These are phyloP conservation scores for Ammodytes dubius DNA, from an alignment of 2,113 vertebrate species.

Conservation along the genomic window DNA sequence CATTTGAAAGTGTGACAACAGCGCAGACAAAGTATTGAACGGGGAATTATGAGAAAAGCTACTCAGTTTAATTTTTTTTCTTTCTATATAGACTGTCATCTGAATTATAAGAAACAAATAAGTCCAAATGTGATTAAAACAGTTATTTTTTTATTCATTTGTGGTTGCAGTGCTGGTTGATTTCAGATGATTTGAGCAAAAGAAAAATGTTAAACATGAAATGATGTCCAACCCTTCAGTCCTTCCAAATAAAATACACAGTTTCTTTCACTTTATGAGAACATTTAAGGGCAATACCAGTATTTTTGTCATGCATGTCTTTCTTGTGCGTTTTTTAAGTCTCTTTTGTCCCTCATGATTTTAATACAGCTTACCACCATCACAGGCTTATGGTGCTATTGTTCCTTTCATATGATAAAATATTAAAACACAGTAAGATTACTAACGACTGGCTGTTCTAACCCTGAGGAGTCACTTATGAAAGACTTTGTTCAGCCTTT, in stretches of 20 bases:
- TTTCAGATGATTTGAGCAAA: constrained; percentile 47
- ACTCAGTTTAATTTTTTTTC: constrained; percentile 3
- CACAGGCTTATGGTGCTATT: background rate
- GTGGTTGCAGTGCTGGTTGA: constrained; percentile 55
- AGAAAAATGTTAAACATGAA: constrained; percentile 42
- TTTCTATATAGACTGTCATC: background rate
- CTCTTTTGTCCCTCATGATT: background rate
- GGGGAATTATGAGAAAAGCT: background rate
- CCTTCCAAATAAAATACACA: constrained; percentile 2
- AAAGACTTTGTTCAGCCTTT: constrained; percentile 10
- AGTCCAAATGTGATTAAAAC: constrained; percentile 45
- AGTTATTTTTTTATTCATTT: constrained; percentile 61
- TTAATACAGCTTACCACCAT: constrained; percentile 7
- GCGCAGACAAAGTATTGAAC: background rate
- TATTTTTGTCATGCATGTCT: constrained; percentile 22
- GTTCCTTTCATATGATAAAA: constrained; percentile 20
- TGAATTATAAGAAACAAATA: constrained; percentile 37
- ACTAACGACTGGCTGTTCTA: constrained; percentile 9
- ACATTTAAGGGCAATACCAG: constrained; percentile 54
- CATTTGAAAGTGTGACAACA: background rate
- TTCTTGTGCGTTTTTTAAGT: constrained; percentile 39
- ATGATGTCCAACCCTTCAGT: constrained; percentile 44
- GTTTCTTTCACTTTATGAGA: constrained; percentile 6
- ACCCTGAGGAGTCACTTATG: constrained; percentile 30
- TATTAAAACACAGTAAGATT: constrained; percentile 44